Evolutionary conservation across 2,888 invertebrate genomes (phyloP).

Genomic region (Ischnura elegans): DNA sequence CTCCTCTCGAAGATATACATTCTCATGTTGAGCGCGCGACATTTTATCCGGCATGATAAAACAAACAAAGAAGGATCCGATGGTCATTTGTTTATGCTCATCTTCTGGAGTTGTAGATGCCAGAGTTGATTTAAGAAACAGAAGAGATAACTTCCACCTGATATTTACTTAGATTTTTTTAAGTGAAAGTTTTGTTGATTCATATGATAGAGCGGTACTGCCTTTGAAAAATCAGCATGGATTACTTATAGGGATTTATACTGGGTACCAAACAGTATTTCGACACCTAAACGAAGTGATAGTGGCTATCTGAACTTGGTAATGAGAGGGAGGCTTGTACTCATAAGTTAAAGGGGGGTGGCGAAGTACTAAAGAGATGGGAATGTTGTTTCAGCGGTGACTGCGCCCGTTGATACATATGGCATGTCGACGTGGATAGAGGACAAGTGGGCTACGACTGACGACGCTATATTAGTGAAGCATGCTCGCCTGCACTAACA

Average conservation of each 20-base stretch:
- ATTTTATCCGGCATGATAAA: background rate
- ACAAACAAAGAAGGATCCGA: background rate
- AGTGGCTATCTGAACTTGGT: no score
- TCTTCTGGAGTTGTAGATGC: background rate
- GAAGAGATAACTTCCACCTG: background rate
- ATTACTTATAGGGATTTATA: no score
- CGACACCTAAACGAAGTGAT: no score
- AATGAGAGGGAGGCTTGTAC: slow-evolving; percentile 23
- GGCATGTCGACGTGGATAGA: no score
- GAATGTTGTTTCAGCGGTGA: background rate
- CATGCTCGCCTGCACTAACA: no score
- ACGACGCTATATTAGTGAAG: no score
- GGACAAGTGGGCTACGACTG: no score
- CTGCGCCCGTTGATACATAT: background rate
- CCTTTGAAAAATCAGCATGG: no score
- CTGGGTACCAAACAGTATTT: no score
- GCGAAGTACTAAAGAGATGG: no score
- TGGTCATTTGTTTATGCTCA: background rate
- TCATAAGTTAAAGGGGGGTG: background rate
- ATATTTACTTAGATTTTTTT: background rate
- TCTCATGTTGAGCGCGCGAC: background rate
- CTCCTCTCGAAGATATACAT: background rate
- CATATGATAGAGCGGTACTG: no score
- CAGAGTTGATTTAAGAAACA: background rate
- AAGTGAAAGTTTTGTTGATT: no score